Conservation (phyloP, 2,888 invertebrate genomes). For the Spisula subtruncata region DNA sequence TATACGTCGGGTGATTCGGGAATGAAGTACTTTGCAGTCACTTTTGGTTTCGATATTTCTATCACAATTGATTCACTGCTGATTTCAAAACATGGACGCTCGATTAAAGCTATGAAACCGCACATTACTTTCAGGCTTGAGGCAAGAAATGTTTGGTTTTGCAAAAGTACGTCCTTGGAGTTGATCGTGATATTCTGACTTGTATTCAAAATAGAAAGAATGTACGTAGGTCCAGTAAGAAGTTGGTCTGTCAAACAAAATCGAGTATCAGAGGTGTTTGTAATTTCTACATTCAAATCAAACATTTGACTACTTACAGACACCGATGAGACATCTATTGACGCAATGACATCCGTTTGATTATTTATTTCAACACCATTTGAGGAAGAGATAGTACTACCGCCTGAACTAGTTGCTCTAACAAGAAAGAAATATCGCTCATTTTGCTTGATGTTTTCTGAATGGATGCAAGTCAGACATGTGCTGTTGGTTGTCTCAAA, state of each 20-base stretch:
- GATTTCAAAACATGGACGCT: not conserved
- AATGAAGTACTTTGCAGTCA: not conserved
- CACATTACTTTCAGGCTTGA: not conserved
- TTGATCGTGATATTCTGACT: not conserved
- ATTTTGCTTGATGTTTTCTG: not conserved
- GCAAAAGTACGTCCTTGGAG: not conserved
- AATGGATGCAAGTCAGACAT: conserved; percentile 20
- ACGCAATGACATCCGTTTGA: conserved; percentile 8
- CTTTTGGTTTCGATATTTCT: not conserved
- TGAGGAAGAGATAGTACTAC: conserved; percentile 51
- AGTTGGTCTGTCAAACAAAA: not conserved
- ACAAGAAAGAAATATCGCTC: conserved; percentile 39
- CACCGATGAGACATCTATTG: conserved; percentile 8
- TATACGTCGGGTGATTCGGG: not conserved
- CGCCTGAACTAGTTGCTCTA: conserved; percentile 53
- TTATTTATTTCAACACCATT: conserved; percentile 51
- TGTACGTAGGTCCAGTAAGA: not conserved
- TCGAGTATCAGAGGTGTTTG: not conserved
- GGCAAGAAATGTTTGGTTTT: not conserved
- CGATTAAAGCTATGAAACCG: not conserved
- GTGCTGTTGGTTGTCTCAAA: conserved; percentile 20
- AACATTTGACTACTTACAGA: not conserved
- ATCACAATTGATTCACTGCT: not conserved
- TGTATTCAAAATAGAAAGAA: not conserved
- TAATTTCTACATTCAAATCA: not conserved